These are phyloP conservation scores for Excalfactoria chinensis DNA, from an alignment of 2,113 vertebrate species.

Conservation along the genomic window DNA sequence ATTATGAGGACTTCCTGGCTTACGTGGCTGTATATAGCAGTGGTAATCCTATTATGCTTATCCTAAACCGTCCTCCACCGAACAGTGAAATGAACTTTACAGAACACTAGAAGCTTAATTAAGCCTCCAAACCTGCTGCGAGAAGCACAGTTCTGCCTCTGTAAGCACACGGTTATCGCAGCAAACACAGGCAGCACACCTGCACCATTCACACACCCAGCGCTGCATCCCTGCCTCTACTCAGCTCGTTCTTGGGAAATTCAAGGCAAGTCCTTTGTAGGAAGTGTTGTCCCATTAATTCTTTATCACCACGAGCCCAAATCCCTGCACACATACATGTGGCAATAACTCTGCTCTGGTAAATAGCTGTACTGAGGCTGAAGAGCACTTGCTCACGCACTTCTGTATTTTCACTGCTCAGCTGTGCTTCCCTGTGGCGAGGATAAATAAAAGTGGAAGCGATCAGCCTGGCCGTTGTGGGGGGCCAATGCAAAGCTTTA, in stretches of 20 bases:
- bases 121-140: background rate
- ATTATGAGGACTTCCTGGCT: slow-evolving; percentile 75
- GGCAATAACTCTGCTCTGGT: background rate
- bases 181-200: background rate
- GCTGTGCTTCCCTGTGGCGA: background rate
- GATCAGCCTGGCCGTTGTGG: background rate
- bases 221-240: background rate
- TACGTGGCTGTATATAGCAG: slow-evolving; percentile 72
- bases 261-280: background rate
- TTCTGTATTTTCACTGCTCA: background rate
- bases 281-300: background rate
- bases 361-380: background rate
- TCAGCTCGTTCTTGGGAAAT: background rate
- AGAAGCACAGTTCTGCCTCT: slow-evolving; percentile 16
- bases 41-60: slow-evolving; percentile 74
- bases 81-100: slow-evolving; percentile 67
- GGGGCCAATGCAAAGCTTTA: background rate
- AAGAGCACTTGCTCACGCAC: background rate
- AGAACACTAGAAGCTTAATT: slow-evolving; percentile 52
- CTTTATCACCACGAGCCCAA: background rate
- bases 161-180: background rate
- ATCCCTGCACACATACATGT: rapidly evolving
- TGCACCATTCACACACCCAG: background rate
- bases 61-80: slow-evolving; percentile 71
- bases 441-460: background rate